A percentile compares a stretch with the other conserved stretches of the same genome.
phyloP scores from a whole-genome alignment of 2,113 vertebrate species.

The Opisthocomus hoazin region DNA sequence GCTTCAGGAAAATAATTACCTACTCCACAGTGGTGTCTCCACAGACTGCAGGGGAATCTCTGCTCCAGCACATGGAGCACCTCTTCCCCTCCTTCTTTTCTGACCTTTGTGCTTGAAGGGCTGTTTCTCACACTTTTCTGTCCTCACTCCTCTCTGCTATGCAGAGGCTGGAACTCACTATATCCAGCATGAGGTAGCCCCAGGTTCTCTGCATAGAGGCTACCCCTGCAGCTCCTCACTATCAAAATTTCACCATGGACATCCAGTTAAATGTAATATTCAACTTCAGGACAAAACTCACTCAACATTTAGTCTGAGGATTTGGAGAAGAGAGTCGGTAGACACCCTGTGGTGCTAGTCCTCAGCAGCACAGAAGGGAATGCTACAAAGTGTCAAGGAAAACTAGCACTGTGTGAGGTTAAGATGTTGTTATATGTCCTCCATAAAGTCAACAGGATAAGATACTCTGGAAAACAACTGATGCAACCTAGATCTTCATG shows the following conservation, averaged over 20 bases:
- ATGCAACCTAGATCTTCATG: background rate
- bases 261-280: background rate
- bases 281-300: background rate
- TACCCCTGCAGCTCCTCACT: background rate
- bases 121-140: background rate
- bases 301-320: background rate
- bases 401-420: background rate
- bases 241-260: background rate
- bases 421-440: background rate
- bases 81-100: background rate
- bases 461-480: background rate
- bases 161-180: background rate
- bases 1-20: background rate
- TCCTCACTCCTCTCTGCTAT: background rate
- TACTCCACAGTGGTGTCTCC: background rate
- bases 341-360: background rate
- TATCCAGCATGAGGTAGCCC: background rate
- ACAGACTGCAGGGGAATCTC: background rate
- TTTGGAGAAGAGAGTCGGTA: background rate
- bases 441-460: background rate
- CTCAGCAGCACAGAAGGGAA: background rate
- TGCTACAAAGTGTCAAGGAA: background rate
- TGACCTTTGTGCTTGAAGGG: background rate
- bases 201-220: background rate
- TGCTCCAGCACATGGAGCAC: background rate